Base-by-base conservation (phyloP, 2,797 vertebrate genomes). In the Hozukius guyotensis region DNA sequence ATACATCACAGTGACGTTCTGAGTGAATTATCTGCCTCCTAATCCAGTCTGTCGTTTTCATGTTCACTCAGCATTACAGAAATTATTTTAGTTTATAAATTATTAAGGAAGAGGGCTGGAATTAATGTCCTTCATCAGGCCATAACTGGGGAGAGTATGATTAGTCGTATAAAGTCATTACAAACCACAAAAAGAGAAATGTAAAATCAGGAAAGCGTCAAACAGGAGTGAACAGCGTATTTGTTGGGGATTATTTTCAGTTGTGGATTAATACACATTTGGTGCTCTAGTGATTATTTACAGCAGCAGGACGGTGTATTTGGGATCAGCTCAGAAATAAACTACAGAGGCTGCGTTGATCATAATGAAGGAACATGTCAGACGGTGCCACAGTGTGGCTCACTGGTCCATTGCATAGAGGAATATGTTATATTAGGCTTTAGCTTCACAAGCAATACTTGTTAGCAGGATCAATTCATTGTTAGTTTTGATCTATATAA, bases 261-360 rank as follows among this genome's bases (percentile, higher is more conserved):
- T 53, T 3, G 6, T 59, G 64, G 69, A 74, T 57, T 65, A 53
- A 70, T 59, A 65, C 67, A 76, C 24, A 70, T 68, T 76, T 68
- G 24, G 29, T 38, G 46, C 53, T 75, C 16, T 6, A 53, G 61
- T 52, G 38, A 77, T 27, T 60, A 27, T 73, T 84, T 42, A 24
- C 77, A 73, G 69, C 32, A 38, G 46, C 46, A 34, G 61, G n/a
- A 34, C 1, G 5, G 6, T 22, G 42, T 32, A 29, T 12, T 49
- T 77, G 36, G 31, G 34, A 73, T 69, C 42, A 49, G 49, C 6
- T 67, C 38, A 8, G 31, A 71, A 71, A 34, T 63, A 57, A 77
- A 73, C 25, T 13, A 69, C 25, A 68, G 25, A 49, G 65, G 24
- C 11, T 46, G 46, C 32, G 24, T 63, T 73, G 69, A 63, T 56